A percentile compares a stretch with the other conserved stretches of the same genome.
Conservation (phyloP, 2,113 vertebrate genomes). For the Mus pahari region DNA sequence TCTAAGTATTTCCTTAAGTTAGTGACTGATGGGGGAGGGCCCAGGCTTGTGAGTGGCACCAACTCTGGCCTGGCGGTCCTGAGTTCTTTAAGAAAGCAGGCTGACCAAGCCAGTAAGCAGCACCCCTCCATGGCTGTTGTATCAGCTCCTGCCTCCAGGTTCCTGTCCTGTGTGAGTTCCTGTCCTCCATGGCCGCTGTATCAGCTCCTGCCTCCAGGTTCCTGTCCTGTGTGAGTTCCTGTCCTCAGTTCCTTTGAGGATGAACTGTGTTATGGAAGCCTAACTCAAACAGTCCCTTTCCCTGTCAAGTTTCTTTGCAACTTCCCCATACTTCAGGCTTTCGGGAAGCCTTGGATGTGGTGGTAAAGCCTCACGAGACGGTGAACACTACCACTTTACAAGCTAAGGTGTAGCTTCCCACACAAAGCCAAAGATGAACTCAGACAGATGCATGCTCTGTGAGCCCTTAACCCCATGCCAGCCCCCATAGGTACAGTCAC, state of each 20-base stretch:
- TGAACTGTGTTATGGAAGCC: not conserved
- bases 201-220: not conserved
- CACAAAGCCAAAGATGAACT: not conserved
- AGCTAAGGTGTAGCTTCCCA: not conserved
- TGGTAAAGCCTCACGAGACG: not conserved
- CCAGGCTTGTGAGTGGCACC: not conserved
- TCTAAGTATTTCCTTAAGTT: not conserved
- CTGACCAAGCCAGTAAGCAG: not conserved
- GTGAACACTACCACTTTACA: not conserved
- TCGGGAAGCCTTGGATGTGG: not conserved
- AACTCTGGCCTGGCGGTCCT: not conserved
- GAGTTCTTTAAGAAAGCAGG: not conserved
- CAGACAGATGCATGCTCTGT: fast-evolving
- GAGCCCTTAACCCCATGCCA: not conserved
- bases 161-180: not conserved
- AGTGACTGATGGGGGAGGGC: not conserved
- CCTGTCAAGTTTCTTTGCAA: too few species aligned
- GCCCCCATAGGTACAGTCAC: fast-evolving
- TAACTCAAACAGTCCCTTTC: not conserved
- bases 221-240: not conserved
- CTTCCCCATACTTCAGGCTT: not conserved
- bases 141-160: not conserved
- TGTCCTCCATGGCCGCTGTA: not conserved
- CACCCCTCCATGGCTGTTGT: not conserved
- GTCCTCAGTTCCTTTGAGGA: not conserved